phyloP scores from a whole-genome alignment of 2,113 vertebrate species.

The Daphoenositta chrysoptera region DNA sequence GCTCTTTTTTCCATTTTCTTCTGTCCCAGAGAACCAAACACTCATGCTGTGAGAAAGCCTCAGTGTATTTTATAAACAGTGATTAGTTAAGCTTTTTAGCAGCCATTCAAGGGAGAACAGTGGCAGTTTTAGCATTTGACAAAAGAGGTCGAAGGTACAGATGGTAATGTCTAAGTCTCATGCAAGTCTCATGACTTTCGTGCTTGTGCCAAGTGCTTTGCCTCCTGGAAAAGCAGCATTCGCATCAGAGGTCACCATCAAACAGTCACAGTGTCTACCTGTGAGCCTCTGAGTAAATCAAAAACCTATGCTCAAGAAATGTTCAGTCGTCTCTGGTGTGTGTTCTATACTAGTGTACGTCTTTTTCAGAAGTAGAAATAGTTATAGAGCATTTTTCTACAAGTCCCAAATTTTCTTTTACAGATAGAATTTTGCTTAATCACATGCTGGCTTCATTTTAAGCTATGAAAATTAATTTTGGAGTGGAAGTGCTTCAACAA shows the following conservation, averaged over 20 bases:
- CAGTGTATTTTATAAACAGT: neutral
- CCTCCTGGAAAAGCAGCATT: neutral
- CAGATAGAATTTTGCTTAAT: neutral
- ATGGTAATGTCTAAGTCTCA: conserved; percentile 3
- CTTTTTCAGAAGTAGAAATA: neutral
- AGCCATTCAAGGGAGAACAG: neutral
- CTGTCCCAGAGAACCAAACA: neutral
- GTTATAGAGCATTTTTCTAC: neutral
- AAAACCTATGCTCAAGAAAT: neutral
- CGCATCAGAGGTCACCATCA: neutral
- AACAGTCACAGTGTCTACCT: neutral
- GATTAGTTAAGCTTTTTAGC: conserved; percentile 23
- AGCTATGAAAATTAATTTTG: neutral
- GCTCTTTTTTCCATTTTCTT: neutral
- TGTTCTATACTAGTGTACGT: neutral
- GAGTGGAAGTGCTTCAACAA: neutral
- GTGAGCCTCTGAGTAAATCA: neutral
- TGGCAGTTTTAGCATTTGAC: neutral
- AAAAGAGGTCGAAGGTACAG: neutral
- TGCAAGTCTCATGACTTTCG: neutral
- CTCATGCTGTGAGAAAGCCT: neutral
- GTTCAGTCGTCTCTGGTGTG: neutral
- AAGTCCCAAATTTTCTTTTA: neutral
- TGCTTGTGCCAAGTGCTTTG: neutral
- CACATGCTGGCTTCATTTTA: neutral